A percentile compares a stretch with the other conserved stretches of the same genome.
Conservation (phyloP, 2,113 vertebrate species). For the Cinclus cinclus region DNA sequence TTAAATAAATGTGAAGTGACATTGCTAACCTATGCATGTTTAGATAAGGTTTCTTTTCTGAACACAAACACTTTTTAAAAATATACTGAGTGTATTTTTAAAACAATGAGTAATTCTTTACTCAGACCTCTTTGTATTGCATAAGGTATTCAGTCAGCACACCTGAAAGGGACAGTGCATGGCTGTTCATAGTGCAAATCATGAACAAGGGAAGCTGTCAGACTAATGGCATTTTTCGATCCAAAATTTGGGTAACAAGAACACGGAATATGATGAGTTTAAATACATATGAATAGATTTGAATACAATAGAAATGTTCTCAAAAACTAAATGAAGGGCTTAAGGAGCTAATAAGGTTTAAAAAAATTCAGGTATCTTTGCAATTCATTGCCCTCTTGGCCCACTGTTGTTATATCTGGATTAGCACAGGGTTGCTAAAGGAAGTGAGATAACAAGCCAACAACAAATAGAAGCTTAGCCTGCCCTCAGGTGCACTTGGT, state of each 20-base stretch:
- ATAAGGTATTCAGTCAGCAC: background rate
- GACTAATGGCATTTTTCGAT: background rate
- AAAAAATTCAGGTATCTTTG: background rate
- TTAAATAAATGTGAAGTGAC: background rate
- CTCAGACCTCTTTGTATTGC: background rate
- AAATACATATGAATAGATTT: background rate
- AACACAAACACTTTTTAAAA: background rate
- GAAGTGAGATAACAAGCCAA: background rate
- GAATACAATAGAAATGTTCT: background rate
- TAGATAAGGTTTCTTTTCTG: background rate
- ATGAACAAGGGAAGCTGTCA: background rate
- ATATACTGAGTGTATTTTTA: slow-evolving; percentile 8
- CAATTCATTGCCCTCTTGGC: background rate
- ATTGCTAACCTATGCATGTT: slow-evolving; percentile 4
- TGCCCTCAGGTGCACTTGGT: background rate
- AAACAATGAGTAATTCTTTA: slow-evolving; percentile 1
- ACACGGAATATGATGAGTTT: background rate
- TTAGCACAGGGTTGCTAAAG: background rate
- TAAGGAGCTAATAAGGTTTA: background rate
- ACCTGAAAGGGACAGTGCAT: background rate
- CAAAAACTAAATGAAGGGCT: background rate
- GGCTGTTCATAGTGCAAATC: background rate
- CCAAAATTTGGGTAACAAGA: background rate
- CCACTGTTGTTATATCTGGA: background rate
- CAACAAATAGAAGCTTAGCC: background rate